phyloP scores from a whole-genome alignment of 1,140 invertebrate genomes.

The Lethocerus indicus region DNA sequence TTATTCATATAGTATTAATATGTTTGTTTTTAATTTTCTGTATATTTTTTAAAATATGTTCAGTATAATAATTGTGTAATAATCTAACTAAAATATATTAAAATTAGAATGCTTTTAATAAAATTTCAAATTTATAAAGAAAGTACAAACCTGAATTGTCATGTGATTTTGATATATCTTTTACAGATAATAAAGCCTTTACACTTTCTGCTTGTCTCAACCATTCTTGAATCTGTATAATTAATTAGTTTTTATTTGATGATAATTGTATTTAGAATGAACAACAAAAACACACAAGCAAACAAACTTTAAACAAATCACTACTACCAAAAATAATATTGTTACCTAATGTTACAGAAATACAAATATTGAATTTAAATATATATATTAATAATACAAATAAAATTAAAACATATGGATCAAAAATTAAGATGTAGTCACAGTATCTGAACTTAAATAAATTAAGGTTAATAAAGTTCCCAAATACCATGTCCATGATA shows the following conservation, averaged over 20 bases:
- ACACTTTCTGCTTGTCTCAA: conserved; percentile 8
- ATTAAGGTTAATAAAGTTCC: no score
- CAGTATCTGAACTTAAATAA: no score
- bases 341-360: not conserved
- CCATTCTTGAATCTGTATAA: conserved; percentile 9
- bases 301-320: not conserved
- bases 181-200: conserved; percentile 4
- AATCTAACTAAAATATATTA: no score
- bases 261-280: not conserved
- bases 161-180: not conserved
- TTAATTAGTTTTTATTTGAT: no score
- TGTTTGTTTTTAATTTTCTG: no score
- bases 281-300: not conserved
- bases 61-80: no score
- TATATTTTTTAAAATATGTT: no score
- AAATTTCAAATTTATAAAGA: no score
- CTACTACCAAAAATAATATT: not conserved
- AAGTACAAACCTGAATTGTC: not conserved
- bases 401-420: not conserved
- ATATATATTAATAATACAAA: not conserved
- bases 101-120: no score
- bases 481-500: no score
- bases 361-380: not conserved
- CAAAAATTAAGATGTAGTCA: no score
- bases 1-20: no score